These are phyloP conservation scores for Tapera naevia DNA, from an alignment of 2,797 vertebrate species.

Conservation along the genomic window DNA sequence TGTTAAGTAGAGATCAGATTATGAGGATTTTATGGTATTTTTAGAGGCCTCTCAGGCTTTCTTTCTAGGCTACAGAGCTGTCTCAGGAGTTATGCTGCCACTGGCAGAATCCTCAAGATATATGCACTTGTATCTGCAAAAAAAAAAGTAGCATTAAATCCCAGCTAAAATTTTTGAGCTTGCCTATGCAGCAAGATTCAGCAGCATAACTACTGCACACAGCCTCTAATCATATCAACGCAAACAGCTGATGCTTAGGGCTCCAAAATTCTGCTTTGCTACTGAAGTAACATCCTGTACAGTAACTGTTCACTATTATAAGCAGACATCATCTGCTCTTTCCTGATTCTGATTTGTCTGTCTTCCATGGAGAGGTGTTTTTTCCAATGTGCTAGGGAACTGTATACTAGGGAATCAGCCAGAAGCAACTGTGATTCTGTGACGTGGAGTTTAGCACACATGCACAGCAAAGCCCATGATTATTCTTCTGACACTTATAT, in stretches of 20 bases:
- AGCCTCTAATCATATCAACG: background rate
- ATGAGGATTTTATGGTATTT: background rate
- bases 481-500: background rate
- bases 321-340: background rate
- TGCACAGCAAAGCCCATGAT: background rate
- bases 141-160: constrained; percentile 29
- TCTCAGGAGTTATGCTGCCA: background rate
- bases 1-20: background rate
- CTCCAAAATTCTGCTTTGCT: background rate
- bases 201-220: background rate
- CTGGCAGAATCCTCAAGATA: constrained; percentile 1
- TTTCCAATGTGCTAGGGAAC: background rate
- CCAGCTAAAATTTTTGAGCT: background rate
- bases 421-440: background rate
- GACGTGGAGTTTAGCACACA: background rate
- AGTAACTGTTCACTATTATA: background rate
- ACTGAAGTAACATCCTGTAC: background rate
- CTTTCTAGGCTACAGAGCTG: background rate
- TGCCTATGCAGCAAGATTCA: constrained; percentile 10
- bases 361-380: background rate
- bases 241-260: constrained; percentile 3
- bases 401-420: background rate
- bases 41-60: background rate
- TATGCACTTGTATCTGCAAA: background rate
- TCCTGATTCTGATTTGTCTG: background rate